phyloP scores from a whole-genome alignment of 2,113 vertebrate genomes.

The Mormyrus iriodes region DNA sequence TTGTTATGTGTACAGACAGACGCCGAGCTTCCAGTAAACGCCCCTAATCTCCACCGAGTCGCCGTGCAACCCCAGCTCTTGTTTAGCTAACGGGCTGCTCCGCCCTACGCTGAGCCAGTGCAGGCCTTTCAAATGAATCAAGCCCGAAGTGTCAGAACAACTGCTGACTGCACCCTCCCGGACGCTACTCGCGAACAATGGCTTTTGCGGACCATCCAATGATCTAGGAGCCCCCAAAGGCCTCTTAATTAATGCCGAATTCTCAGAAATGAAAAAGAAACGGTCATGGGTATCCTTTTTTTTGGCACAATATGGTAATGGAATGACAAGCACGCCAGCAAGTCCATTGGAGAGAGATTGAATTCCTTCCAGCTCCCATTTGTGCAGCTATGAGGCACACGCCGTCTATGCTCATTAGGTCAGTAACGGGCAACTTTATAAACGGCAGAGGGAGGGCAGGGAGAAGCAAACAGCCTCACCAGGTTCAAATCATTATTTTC shows the following conservation, averaged over 20 bases:
- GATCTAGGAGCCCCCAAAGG: background rate
- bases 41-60: background rate
- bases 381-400: background rate
- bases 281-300: background rate
- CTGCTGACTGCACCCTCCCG: background rate
- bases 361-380: conserved; percentile 3
- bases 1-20: background rate
- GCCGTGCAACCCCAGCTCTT: background rate
- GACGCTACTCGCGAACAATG: background rate
- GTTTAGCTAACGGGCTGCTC: background rate
- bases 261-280: background rate
- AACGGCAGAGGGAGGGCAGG: background rate
- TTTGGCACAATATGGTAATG: background rate
- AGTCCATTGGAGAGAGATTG: background rate
- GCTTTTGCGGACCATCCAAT: background rate
- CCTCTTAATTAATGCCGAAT: background rate
- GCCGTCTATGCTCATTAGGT: background rate
- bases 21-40: background rate
- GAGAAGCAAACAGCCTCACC: background rate
- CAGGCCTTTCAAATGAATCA: background rate
- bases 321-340: background rate
- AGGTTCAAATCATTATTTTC: background rate
- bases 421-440: background rate
- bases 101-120: background rate
- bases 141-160: background rate